Percentiles rank a stretch among this genome's conserved stretches.
These are phyloP conservation scores for Synergus umbraculus DNA, from an alignment of 2,888 invertebrate species.

Conservation along the genomic window DNA sequence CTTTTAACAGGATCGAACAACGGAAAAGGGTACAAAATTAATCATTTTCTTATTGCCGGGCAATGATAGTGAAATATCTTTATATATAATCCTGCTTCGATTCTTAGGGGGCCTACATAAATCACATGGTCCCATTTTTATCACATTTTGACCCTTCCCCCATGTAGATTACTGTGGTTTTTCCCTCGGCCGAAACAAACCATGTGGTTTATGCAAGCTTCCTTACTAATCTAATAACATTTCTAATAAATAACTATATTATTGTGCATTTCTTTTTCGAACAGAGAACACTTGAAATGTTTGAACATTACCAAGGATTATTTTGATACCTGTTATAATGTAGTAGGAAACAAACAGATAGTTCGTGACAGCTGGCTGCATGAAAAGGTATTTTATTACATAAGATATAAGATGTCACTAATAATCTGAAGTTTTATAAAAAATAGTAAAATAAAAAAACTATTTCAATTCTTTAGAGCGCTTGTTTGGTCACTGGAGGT, in stretches of 20 bases:
- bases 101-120: too few relatives aligned
- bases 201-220: too few relatives aligned
- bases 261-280: slow-evolving; percentile 58
- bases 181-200: too few relatives aligned
- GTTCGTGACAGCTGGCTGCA: slow-evolving; percentile 85
- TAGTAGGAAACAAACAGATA: slow-evolving; percentile 83
- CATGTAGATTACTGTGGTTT: too few relatives aligned
- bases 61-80: too few relatives aligned
- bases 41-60: too few relatives aligned
- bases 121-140: too few relatives aligned
- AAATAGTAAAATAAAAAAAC: slow-evolving; percentile 43
- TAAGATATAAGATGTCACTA: slow-evolving; percentile 38
- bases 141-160: too few relatives aligned
- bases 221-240: too few relatives aligned
- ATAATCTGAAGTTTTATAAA: slow-evolving; percentile 42
- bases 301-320: slow-evolving; percentile 78
- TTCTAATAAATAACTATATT: slow-evolving; percentile 2
- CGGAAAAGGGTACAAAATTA: slow-evolving; percentile 78
- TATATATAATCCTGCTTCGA: too few relatives aligned
- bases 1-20: slow-evolving; percentile 83
- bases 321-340: slow-evolving; percentile 80
- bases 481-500: slow-evolving; percentile 84
- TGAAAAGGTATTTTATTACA: slow-evolving; percentile 77
- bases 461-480: slow-evolving; percentile 77
- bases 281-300: slow-evolving; percentile 77